Evolutionary conservation across 2,888 invertebrate genomes (phyloP).

Genomic region (Tubulanus polymorphus): DNA sequence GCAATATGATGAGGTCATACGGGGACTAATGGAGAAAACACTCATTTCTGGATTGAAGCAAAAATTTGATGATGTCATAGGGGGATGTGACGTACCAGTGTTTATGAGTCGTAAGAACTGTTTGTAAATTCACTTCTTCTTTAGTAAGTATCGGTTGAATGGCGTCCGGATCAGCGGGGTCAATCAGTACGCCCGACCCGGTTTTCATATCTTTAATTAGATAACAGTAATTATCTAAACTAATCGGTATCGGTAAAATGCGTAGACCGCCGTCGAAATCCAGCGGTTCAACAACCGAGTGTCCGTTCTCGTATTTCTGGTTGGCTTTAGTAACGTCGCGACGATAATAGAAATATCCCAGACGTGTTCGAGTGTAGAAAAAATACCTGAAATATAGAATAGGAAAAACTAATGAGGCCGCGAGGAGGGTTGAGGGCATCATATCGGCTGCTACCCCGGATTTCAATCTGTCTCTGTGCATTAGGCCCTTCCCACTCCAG

Average conservation of each 20-base stretch:
- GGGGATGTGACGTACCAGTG: conserved; percentile 45
- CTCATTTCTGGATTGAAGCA: too few species aligned
- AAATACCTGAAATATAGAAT: conserved; percentile 34
- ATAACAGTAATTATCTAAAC: conserved; percentile 47
- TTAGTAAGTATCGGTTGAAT: conserved; percentile 17
- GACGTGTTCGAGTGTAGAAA: conserved; percentile 40
- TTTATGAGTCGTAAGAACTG: conserved; percentile 47
- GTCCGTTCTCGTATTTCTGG: conserved; percentile 28
- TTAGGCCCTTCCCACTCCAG: too few species aligned
- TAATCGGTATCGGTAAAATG: conserved; percentile 42
- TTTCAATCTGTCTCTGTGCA: too few species aligned
- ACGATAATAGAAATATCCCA: conserved; percentile 42
- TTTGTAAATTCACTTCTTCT: conserved; percentile 11
- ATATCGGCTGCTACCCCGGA: too few species aligned
- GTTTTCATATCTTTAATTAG: conserved; percentile 36
- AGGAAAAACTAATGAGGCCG: too few species aligned
- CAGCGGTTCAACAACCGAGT: conserved; percentile 23
- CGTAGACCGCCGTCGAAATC: conserved; percentile 35
- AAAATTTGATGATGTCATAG: too few species aligned
- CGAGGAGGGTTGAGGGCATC: too few species aligned
- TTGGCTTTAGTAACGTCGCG: conserved; percentile 39
- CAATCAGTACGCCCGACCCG: conserved; percentile 39
- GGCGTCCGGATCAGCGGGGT: conserved; percentile 46
- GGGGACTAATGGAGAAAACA: too few species aligned
- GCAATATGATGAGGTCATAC: too few species aligned